These are phyloP conservation scores for Xanthia icteritia DNA, from an alignment of 2,888 invertebrate genomes.

Conservation along the genomic window DNA sequence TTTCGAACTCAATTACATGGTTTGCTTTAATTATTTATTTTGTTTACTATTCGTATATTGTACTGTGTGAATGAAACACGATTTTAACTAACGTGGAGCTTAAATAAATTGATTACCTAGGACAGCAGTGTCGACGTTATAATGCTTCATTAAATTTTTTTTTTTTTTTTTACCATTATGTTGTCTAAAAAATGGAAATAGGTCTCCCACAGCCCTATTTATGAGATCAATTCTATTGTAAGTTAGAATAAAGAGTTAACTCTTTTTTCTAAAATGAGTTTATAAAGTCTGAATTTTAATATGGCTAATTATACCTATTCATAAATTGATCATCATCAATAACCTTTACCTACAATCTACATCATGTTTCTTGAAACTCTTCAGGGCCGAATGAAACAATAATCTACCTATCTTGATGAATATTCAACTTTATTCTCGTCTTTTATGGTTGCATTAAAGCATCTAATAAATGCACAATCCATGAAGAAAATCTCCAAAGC, in stretches of 20 bases:
- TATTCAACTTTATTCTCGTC: neutral
- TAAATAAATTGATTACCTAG: slow-evolving; percentile 46
- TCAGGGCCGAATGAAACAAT: neutral
- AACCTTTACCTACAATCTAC: neutral
- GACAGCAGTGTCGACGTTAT: slow-evolving; percentile 24
- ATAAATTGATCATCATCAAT: neutral
- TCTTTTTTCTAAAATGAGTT: neutral
- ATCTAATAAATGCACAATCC: slow-evolving; percentile 10
- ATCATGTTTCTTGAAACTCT: neutral
- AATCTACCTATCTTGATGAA: neutral
- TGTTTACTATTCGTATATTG: slow-evolving; percentile 17
- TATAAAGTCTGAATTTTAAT: neutral
- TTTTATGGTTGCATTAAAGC: neutral
- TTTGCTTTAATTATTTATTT: slow-evolving; percentile 23
- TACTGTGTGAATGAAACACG: slow-evolving; percentile 26
- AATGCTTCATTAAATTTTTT: slow-evolving; percentile 40
- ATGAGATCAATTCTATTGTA: slow-evolving; percentile 16
- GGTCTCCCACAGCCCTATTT: neutral
- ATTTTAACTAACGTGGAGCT: slow-evolving; percentile 52
- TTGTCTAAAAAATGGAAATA: slow-evolving; percentile 20
- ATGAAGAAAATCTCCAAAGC: slow-evolving; percentile 22
- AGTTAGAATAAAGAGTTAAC: neutral
- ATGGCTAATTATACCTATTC: neutral
- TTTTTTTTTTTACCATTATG: too few relatives aligned
- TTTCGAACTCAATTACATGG: neutral